Conservation (phyloP, 1,140 invertebrate genomes). For the Dreissena polymorpha region DNA sequence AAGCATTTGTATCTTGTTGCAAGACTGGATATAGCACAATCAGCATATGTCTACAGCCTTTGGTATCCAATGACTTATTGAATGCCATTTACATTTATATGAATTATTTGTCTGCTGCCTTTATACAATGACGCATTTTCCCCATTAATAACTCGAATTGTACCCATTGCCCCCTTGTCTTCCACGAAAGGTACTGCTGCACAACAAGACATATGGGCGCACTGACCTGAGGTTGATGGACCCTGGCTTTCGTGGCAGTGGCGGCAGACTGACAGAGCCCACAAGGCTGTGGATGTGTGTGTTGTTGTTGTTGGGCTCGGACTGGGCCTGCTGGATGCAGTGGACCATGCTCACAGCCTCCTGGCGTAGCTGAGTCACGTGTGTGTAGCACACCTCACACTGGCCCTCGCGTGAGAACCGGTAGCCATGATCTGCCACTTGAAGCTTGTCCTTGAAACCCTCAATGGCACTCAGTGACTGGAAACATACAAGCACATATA, state of each 20-base stretch:
- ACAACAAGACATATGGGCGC: too few relatives aligned
- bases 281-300: conserved; percentile 40
- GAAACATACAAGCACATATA: conserved; percentile 9
- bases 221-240: conserved; percentile 38
- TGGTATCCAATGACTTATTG: too few relatives aligned
- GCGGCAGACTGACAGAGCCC: conserved; percentile 38
- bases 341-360: conserved; percentile 76
- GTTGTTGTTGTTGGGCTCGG: conserved; percentile 14
- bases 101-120: too few relatives aligned
- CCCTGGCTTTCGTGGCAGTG: conserved; percentile 23
- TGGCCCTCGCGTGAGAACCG: conserved; percentile 59
- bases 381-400: conserved; percentile 72
- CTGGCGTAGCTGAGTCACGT: conserved; percentile 66
- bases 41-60: too few relatives aligned
- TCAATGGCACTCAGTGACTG: conserved; percentile 50
- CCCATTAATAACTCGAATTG: too few relatives aligned
- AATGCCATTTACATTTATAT: too few relatives aligned
- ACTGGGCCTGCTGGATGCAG: conserved; percentile 74
- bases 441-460: conserved; percentile 64
- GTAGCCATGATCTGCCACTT: conserved; percentile 62
- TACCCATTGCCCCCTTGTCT: too few relatives aligned
- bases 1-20: too few relatives aligned
- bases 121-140: too few relatives aligned
- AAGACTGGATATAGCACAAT: too few relatives aligned
- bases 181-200: too few relatives aligned